These are phyloP conservation scores for Brenthis daphne DNA, from an alignment of 2,888 invertebrate species.

Conservation along the genomic window DNA sequence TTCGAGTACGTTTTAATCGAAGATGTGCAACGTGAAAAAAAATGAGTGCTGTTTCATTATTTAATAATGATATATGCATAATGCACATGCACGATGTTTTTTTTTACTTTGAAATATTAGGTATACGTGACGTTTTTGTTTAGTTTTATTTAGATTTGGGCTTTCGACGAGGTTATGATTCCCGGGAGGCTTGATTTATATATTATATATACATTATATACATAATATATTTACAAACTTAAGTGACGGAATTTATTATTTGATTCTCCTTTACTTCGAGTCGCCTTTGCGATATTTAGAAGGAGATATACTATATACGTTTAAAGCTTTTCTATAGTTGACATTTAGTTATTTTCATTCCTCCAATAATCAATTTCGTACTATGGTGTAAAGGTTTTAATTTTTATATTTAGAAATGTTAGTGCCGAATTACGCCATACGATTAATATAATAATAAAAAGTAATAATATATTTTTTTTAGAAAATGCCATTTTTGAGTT, in stretches of 20 bases:
- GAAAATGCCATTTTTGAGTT: conserved; percentile 44
- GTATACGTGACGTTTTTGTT: no score
- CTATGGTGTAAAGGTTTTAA: conserved; percentile 14
- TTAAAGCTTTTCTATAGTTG: conserved; percentile 13
- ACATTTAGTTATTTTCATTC: conserved; percentile 19
- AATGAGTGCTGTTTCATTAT: no score
- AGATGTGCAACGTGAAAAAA: no score
- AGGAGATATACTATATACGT: conserved; percentile 4
- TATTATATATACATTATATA: conserved; percentile 7
- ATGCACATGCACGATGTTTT: no score
- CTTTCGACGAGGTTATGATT: neutral
- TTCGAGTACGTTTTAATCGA: no score
- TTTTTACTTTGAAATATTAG: no score
- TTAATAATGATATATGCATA: no score
- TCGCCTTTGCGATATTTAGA: conserved; percentile 4
- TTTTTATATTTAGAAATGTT: conserved; percentile 30
- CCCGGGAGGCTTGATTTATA: conserved; percentile 1
- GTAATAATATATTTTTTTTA: conserved; percentile 40
- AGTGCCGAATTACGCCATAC: conserved; percentile 42
- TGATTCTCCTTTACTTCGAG: neutral
- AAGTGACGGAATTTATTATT: conserved; percentile 5
- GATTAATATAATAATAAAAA: conserved; percentile 37
- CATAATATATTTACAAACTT: conserved; percentile 9
- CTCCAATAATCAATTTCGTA: conserved; percentile 5
- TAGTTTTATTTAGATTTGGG: neutral